Base-by-base conservation (phyloP, 2,113 vertebrate genomes). In the Fregata magnificens region DNA sequence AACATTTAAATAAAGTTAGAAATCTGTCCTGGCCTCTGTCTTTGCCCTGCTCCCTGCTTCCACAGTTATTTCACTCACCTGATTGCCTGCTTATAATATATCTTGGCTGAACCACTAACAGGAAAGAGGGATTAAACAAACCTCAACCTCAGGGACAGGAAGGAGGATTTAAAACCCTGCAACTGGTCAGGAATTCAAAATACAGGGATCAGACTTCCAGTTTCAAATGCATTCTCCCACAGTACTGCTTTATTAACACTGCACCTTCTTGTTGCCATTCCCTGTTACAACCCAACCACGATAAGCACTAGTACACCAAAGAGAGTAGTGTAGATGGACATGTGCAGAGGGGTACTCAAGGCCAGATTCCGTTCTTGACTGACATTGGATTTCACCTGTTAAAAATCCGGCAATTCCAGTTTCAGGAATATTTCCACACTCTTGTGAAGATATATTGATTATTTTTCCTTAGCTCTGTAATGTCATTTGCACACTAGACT, bases 401-500 rank as follows among this genome's bases (percentile, higher is more conserved):
- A 16, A 10, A 84, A 82, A 36, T 6, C 18, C 56, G 84, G 24
- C 9, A 72, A 56, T 81, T 52, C 53, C 62, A 52, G 4, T 65
- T 59, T 12, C 56, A 67, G 47, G 16, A 52, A 29, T 31, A 52
- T 19, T 77, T 86, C 44, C 31, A 34, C 1, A 2, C 20, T 65
- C 56, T 15, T 19, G 9, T 63, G 8, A 22, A 63, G 11, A 45
- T 66, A 29, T 2, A 26, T n/a, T 24, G 12, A 38, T 13, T 55
- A 5, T 34, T 65, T 61, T 55, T 32, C 25, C n/a, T n/a, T 38
- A 29, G 18, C 7, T 73, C 40, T 17, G 7, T 25, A 56, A 29
- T 14, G 10, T 9, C 4, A 2, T 4, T 12, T 1, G 6, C 11
- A 38, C 5, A 6, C 4, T 3, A 38, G 6, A 24, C 8, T 5